These are phyloP conservation scores for Hemistola chrysoprasaria DNA, from an alignment of 2,888 invertebrate genomes.

Conservation along the genomic window DNA sequence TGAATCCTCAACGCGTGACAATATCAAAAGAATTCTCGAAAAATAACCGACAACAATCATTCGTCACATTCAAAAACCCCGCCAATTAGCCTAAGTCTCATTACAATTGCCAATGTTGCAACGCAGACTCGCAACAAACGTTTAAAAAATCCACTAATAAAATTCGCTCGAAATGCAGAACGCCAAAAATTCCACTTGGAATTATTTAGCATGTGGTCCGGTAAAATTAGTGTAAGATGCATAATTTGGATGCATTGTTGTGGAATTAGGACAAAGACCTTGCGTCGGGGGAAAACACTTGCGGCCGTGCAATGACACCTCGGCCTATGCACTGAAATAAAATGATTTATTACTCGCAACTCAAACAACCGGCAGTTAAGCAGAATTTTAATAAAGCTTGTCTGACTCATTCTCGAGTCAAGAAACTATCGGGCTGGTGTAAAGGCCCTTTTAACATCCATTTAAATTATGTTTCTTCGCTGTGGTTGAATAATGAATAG, in stretches of 20 bases:
- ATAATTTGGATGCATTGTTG: constrained; percentile 27
- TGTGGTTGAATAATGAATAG: too few species aligned
- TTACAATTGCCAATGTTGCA: background rate
- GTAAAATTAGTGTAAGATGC: constrained; percentile 20
- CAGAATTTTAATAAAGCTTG: constrained; percentile 20
- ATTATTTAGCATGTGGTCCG: constrained; percentile 2
- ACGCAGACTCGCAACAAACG: too few species aligned
- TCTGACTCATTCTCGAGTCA: too few species aligned
- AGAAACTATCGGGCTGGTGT: too few species aligned
- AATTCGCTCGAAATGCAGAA: background rate
- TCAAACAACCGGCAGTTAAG: constrained; percentile 12
- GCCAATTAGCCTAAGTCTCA: constrained; percentile 29
- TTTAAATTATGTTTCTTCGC: too few species aligned
- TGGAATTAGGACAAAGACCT: constrained; percentile 38
- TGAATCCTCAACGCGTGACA: constrained; percentile 24
- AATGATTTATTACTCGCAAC: constrained; percentile 17
- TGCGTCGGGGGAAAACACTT: constrained; percentile 27
- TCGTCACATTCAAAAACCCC: constrained; percentile 23
- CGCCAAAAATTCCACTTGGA: background rate
- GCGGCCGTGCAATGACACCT: constrained; percentile 19
- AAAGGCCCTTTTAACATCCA: too few species aligned
- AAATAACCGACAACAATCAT: constrained; percentile 19
- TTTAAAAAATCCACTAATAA: background rate
- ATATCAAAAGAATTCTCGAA: constrained; percentile 28
- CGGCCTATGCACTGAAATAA: constrained; percentile 20